Evolutionary conservation across 1,140 invertebrate genomes (phyloP).

Genomic region (Drusus annulatus): DNA sequence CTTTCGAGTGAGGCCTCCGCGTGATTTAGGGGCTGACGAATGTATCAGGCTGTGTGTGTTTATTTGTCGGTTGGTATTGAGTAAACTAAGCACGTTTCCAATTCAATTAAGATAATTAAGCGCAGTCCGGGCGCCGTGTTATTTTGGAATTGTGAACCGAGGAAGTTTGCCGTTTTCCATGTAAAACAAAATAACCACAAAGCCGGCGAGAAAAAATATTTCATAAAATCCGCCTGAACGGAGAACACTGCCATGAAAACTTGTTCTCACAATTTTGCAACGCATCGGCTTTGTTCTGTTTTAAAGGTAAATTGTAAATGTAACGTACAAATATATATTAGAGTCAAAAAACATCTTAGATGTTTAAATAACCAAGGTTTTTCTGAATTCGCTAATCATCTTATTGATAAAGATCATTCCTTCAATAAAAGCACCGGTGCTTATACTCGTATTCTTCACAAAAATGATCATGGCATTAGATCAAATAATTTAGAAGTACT

Average conservation of each 20-base stretch:
- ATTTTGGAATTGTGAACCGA: conserved; percentile 10
- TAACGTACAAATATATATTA: not conserved
- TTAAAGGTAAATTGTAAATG: not conserved
- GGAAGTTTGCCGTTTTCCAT: not conserved
- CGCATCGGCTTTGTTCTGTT: not conserved
- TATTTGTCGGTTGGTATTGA: not conserved
- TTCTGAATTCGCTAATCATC: too few relatives aligned
- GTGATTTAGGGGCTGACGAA: conserved; percentile 13
- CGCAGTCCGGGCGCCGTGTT: conserved; percentile 7
- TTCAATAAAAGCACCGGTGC: too few relatives aligned
- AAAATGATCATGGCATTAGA: too few relatives aligned
- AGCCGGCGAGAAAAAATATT: not conserved
- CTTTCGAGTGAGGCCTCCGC: not conserved
- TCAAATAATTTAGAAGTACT: too few relatives aligned
- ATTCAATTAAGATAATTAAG: conserved; percentile 44
- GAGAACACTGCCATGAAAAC: not conserved
- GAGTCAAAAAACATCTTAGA: too few relatives aligned
- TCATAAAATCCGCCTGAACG: not conserved
- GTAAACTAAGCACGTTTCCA: conserved; percentile 14
- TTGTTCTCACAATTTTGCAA: not conserved
- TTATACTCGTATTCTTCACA: too few relatives aligned
- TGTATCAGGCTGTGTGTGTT: not conserved
- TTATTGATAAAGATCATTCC: too few relatives aligned
- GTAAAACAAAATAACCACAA: not conserved
- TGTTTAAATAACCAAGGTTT: too few relatives aligned